Evolutionary conservation across 2,113 vertebrate species (phyloP).

Genomic region (Gambusia holbrooki): DNA sequence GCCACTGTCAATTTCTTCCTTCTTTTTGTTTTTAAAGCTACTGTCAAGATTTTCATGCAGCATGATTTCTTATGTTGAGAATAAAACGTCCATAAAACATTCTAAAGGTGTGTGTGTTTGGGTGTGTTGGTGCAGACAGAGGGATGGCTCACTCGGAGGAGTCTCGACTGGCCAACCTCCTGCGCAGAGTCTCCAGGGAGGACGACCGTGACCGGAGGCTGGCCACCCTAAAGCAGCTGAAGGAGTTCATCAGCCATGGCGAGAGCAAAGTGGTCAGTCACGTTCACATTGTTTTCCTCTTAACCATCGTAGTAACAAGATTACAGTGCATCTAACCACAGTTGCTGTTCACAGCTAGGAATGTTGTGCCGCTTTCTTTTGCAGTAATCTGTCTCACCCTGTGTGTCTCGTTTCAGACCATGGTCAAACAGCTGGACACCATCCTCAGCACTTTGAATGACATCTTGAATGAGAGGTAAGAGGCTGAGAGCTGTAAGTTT

Average conservation of each 20-base stretch:
- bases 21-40: too few species aligned
- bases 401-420: conserved; percentile 78
- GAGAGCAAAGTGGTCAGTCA: conserved; percentile 95
- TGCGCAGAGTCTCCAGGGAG: conserved; percentile 98
- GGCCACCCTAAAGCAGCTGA: conserved; percentile 97
- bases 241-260: conserved; percentile 96
- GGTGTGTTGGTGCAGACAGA: conserved; percentile 83
- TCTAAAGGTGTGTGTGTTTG: background rate
- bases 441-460: conserved; percentile 95
- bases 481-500: background rate
- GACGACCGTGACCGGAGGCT: conserved; percentile 99
- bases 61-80: background rate
- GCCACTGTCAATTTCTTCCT: too few species aligned
- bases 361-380: too few species aligned
- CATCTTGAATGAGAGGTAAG: conserved; percentile 97
- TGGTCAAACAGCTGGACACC: conserved; percentile 98
- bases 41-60: background rate
- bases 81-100: background rate
- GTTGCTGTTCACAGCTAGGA: background rate
- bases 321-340: too few species aligned
- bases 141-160: conserved; percentile 98
- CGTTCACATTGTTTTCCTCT: background rate
- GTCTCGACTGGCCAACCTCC: conserved; percentile 99
- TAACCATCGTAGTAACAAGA: background rate
- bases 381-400: background rate